These are phyloP conservation scores for Pipistrellus kuhlii DNA, from an alignment of 2,797 vertebrate genomes.

Conservation along the genomic window DNA sequence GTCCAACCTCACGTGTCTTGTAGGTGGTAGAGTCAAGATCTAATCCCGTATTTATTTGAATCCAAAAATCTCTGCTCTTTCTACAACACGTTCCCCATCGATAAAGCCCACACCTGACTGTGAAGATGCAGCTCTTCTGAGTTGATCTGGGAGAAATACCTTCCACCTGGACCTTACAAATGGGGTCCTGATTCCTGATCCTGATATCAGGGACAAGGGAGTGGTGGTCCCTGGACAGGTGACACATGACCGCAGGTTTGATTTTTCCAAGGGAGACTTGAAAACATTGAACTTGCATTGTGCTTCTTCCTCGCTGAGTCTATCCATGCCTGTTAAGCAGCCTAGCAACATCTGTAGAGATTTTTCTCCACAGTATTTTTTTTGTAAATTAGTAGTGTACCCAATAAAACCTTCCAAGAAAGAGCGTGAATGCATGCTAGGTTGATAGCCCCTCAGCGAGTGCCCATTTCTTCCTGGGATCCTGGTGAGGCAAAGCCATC, in stretches of 20 bases:
- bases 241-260: not conserved
- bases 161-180: not conserved
- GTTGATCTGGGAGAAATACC: not conserved
- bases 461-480: not conserved
- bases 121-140: not conserved
- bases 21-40: not conserved
- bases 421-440: conserved; percentile 38
- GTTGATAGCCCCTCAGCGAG: not conserved
- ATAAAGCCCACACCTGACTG: not conserved
- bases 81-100: not conserved
- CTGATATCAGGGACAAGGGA: not conserved
- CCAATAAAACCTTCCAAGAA: conserved; percentile 70
- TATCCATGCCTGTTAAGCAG: conserved; percentile 65
- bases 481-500: conserved; percentile 24
- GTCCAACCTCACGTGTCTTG: not conserved
- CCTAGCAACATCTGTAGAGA: conserved; percentile 69
- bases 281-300: conserved; percentile 2
- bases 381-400: conserved; percentile 74
- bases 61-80: not conserved
- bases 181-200: conserved; percentile 2
- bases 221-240: not conserved
- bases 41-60: not conserved
- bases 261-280: not conserved
- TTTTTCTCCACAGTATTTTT: conserved; percentile 67
- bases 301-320: conserved; percentile 46